Evolutionary conservation across 2,113 vertebrate genomes (phyloP), one percentile per base, ranked within the genome.

Genomic region (Hyla sarda): DNA sequence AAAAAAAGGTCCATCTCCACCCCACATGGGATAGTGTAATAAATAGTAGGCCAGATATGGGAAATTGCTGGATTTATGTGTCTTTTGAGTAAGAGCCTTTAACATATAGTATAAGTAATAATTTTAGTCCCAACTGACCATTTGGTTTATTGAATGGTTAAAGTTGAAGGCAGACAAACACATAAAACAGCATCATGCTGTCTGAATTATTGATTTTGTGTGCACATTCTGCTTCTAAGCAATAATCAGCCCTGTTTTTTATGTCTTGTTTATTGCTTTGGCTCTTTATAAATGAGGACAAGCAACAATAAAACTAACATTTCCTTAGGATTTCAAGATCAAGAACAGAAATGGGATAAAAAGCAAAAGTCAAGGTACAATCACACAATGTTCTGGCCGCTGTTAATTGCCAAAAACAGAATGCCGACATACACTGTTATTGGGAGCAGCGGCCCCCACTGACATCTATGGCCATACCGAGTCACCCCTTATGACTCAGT

Each of bases 141-240:
- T 75, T 48, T 16, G n/a, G 14, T 74, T 48, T 75, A 76, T 76
- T 52, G 25, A n/a, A 50, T 7, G 25, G 10, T 76, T 76, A 47
- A 4, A n/a, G 47, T 52, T 76, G n/a, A 76, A 76, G 14, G 74
- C n/a, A 75, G 28, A 37, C 58, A 87, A 62, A 80, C 30, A 69
- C 60, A 54, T 48, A 19, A 9, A 37, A 14, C 37, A 37, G 72
- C 2, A 54, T 54, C 1, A 65, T 41, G 2, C 52, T 83, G 1
- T 23, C 78, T 60, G 34, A 67, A 67, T 60, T 83, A 82, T 80
- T 80, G 56, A 62, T 80, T 62, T 62, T 80, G 10, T 62, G 78
- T 62, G 30, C 7, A 25, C 37, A 80, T 30, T 34, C 28, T 60
- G 54, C 52, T 41, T 60, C 54, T 37, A 7, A 45, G 23, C 56